Conservation (phyloP, 2,797 vertebrate species). For the Falco rusticolus region DNA sequence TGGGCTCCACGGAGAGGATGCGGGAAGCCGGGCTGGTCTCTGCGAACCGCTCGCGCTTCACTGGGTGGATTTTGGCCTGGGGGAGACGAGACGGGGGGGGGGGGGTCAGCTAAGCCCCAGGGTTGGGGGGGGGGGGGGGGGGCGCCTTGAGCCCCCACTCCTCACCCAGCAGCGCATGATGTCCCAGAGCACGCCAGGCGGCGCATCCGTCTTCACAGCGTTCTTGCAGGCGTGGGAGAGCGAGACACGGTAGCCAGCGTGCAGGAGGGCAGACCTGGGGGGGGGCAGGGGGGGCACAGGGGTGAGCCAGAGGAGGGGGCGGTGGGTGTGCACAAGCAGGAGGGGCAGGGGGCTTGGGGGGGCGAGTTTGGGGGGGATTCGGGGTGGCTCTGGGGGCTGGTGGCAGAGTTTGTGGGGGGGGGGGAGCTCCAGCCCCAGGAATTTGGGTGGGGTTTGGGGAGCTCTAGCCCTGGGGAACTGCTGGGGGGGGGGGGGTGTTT, state of each 20-base stretch:
- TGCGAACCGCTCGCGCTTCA: slow-evolving; percentile 88
- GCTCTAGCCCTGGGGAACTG: no score
- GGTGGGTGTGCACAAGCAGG: not conserved
- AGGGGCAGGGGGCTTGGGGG: no score
- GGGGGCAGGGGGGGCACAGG: no score
- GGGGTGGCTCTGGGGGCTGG: no score
- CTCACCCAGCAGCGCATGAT: slow-evolving; percentile 94
- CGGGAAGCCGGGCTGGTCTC: slow-evolving; percentile 85
- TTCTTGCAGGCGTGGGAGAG: slow-evolving; percentile 93
- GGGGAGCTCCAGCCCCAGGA: no score
- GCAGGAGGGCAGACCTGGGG: slow-evolving; percentile 88
- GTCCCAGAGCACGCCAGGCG: slow-evolving; percentile 85
- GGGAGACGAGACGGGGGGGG: not conserved
- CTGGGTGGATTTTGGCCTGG: slow-evolving; percentile 87
- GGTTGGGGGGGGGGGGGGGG: not conserved
- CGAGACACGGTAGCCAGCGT: slow-evolving; percentile 88
- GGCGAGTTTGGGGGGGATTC: no score
- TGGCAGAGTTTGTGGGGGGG: no score
- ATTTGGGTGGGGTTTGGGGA: no score
- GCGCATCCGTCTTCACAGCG: slow-evolving; percentile 89
- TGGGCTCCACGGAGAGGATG: slow-evolving; percentile 86
- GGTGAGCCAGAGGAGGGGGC: not conserved
- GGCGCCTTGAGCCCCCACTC: not conserved
- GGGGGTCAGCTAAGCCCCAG: not conserved
- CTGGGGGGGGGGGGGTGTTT: not conserved